Evolutionary conservation across 2,888 invertebrate species (phyloP), one percentile per base, ranked within the genome.

Genomic region (Dascillus cervinus): DNA sequence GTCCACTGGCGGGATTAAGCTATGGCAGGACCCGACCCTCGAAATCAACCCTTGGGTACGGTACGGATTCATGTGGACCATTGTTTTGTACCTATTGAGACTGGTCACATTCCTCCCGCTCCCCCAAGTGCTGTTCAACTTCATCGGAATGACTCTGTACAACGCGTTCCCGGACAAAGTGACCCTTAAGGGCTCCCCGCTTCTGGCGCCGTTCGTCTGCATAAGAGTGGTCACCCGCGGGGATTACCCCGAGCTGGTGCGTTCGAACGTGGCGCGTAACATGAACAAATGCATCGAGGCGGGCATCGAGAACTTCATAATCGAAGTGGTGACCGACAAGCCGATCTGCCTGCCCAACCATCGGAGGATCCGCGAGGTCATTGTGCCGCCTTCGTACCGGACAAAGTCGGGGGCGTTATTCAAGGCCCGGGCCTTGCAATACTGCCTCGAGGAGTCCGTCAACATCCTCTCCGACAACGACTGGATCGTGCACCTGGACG

Each of bases 401-500:
- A 90, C 95, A 15, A 88, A 86, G 64, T 83, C 83, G 30, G 94
- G 94, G 32, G 94, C 95, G 29, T 67, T 94, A 34, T 96, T 92
- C 61, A 96, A 96, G 64, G 87, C 94, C 0, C 74, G 95, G 47
- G 96, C 96, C 11, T 68, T 96, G 30, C 96, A 96, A 61, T 96
- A 94, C 64, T 95, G 95, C 55, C 71, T 95, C 31, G 95, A 96
- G 66, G 87, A 87, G 52, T 79, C 79, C 55, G 83, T 94, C 1
- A 95, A 92, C 64, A 70, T 76, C 47, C 63, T 94, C 26, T 79
- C 79, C 29, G 91, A 91, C 55, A 81, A 78, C 44, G 94, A 95
- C 60, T 96, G 94, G 94, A 83, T 96, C 54, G 90, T 92, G n/a
- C 96, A 96, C 68, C 70, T 96, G 38, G 96, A 96, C 65, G 96